Base-by-base conservation (phyloP, 2,113 vertebrate species). In the Xiphophorus couchianus region DNA sequence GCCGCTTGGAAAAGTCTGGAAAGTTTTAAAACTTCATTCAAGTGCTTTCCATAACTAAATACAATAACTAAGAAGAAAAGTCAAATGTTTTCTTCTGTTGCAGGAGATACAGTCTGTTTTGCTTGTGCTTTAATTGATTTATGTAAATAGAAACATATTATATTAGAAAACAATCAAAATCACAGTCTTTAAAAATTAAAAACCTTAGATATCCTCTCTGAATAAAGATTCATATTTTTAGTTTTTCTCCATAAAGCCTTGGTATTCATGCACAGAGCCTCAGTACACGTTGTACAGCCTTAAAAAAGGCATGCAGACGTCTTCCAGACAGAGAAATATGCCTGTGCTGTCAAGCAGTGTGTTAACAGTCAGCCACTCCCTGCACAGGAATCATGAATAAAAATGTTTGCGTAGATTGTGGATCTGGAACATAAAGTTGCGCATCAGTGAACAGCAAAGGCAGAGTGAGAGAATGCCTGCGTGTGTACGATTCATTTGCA, bases 341-440 rank as follows among this genome's bases (percentile, higher is more conserved):
- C 84, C 79, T 74, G 76, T 61, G 66, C 80, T 83, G 89, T 88
- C 89, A 86, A 69, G 61, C 72, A 61, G 63, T 37, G 51, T 48
- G 28, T 85, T 86, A 83, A 84, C 79, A 84, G 76, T 67, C 31
- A 3, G 28, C 79, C 71, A 77, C 71, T 73, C 86, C 85, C 88
- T 79, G 60, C 11, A 1, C 62, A 77, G 71, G 84, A 91, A 87
- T 89, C 83, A 88, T 87, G 80, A 88, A 88, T 89, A 88, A 84
- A 90, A 83, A 88, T 87, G 73, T 90, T 85, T 84, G 82, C 87
- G 77, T 86, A 69, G 65, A 74, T 82, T 83, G 80, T 74, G 80
- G 67, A 84, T 62, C 70, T 71, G 73, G 76, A 88, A 83, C 66
- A 61, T 65, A 62, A 81, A 67, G 80, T 76, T 74, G 77, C 67